phyloP scores from a whole-genome alignment of 1,140 invertebrate genomes.

The Triops longicaudatus region DNA sequence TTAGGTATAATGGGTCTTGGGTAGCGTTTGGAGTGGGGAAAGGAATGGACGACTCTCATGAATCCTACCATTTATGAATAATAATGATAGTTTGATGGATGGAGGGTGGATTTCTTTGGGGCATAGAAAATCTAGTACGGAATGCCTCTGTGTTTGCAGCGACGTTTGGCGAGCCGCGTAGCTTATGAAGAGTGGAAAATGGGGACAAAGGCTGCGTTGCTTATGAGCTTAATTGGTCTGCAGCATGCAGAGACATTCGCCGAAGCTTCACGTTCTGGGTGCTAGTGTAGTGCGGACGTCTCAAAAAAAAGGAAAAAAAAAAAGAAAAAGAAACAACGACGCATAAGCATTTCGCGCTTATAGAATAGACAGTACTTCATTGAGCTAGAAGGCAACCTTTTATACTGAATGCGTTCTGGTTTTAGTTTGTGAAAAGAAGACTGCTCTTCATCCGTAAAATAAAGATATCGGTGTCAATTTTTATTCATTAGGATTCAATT shows the following conservation, averaged over 20 bases:
- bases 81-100: constrained; percentile 5
- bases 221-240: background rate
- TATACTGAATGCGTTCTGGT: too few relatives aligned
- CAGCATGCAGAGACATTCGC: constrained; percentile 1
- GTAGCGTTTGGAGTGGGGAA: background rate
- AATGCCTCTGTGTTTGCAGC: background rate
- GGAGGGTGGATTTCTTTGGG: background rate
- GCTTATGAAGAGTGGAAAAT: background rate
- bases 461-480: too few relatives aligned
- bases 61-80: background rate
- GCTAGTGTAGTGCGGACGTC: background rate
- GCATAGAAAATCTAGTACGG: background rate
- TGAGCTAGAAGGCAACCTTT: too few relatives aligned
- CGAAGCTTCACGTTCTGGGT: background rate
- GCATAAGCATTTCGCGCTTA: too few relatives aligned
- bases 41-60: background rate
- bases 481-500: too few relatives aligned
- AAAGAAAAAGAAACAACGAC: too few relatives aligned
- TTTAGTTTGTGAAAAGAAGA: too few relatives aligned
- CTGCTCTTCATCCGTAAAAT: too few relatives aligned
- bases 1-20: background rate
- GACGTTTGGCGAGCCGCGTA: background rate
- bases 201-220: background rate
- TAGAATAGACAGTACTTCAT: too few relatives aligned
- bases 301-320: too few relatives aligned